Base-by-base conservation (phyloP, 2,797 vertebrate species). In the Otolemur crassicaudatus region DNA sequence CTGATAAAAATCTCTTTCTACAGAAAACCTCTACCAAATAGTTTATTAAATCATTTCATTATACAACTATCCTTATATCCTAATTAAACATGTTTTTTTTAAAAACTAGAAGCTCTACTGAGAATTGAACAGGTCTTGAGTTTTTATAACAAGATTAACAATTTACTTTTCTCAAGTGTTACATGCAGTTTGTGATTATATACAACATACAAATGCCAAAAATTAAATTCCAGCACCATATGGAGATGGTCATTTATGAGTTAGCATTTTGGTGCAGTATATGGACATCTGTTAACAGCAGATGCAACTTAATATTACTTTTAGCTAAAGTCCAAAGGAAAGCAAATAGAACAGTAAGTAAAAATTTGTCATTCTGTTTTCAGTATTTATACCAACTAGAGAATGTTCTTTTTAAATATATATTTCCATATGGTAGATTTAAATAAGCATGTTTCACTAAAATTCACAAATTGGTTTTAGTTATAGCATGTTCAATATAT, bases 241-340 rank as follows among this genome's bases (percentile, higher is more conserved):
- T 83, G 90, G 95, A 95, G 72, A 60, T 94, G 92, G 95, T 94
- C 83, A 96, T 96, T 97, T 96, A 46, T 96, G 90, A 96, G 40
- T 69, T 97, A 89, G n/a, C 70, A 95, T 97, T 98, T 94, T 96
- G 29, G 65, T 96, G 49, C 53, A 95, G 73, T 94, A 80, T 46
- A 0, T 40, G 75, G 96, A 31, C 86, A 97, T 97, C 96, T 98
- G 87, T 83, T 97, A 96, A 84, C 93, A 95, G 85, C 75, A 98
- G 91, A 97, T 97, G 87, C 19, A 96, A 77, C 58, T 90, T 92
- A 97, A 92, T 97, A 90, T 81, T 96, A 92, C 27, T 92, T 97
- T 97, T 97, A 97, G 97, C 95, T 96, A n/a, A 96, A 97, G 56
- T 94, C 60, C 40, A 10, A n/a, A 92, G 92, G 77, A 90, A 87